phyloP scores from a whole-genome alignment of 2,797 vertebrate genomes.

The Holocentrus rufus region DNA sequence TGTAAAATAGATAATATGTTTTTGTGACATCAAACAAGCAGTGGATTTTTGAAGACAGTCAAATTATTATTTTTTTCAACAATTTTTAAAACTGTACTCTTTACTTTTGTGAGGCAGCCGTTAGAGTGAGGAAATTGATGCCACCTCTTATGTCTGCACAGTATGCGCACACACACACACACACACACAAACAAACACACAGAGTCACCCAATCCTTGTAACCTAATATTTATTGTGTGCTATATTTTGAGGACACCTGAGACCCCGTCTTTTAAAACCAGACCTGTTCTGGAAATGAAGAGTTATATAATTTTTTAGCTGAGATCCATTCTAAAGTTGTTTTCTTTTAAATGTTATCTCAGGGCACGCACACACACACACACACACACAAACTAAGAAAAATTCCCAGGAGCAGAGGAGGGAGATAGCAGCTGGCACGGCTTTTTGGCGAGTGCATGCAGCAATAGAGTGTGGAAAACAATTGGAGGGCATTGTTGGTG shows the following conservation, averaged over 20 bases:
- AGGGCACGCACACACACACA: slow-evolving; percentile 3
- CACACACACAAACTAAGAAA: neutral
- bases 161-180: neutral
- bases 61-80: neutral
- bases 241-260: neutral
- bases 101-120: neutral
- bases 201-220: too few relatives aligned
- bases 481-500: slow-evolving; percentile 42
- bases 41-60: neutral
- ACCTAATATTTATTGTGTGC: too few relatives aligned
- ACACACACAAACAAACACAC: neutral
- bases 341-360: slow-evolving; percentile 2
- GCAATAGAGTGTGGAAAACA: slow-evolving; percentile 45
- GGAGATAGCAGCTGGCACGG: slow-evolving; percentile 48
- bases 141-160: too few relatives aligned
- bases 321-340: neutral
- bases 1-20: neutral
- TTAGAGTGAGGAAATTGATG: too few relatives aligned
- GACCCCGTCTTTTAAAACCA: neutral
- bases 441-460: slow-evolving; percentile 41
- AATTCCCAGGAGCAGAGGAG: slow-evolving; percentile 8
- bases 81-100: neutral
- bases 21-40: neutral
- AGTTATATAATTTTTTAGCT: neutral
- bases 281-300: neutral